Evolutionary conservation across 2,888 invertebrate genomes (phyloP), one percentile per base, ranked within the genome.

Genomic region (Drosophila nigricruria): DNA sequence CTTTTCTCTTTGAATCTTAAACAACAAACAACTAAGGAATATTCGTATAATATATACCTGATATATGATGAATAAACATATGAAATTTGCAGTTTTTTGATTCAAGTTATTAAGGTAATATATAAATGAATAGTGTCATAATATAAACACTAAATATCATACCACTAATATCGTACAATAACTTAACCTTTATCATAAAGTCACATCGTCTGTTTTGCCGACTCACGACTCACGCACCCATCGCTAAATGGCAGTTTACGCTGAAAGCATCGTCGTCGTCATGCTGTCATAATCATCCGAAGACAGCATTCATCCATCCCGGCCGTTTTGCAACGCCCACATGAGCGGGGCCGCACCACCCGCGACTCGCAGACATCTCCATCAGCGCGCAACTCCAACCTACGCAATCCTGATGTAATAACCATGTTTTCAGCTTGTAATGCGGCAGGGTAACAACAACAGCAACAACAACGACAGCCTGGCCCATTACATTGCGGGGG

Each of bases 371-470:
- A 65, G 54, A 64, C 64, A 61, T 59, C 68, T 68, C 68, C 68
- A 69, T 69, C 68, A 61, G 61, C 9, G 72, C 58, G 63, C 71
- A 79, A 74, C 82, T 82, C 73, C 61, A 49, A 56, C 73, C 73
- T 34, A 70, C 18, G 60, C 49, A 32, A 73, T 77, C 82, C 87
- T 92, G 91, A 92, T 91, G 92, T 92, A 92, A 92, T 92, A 92
- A 92, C 91, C 92, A 89, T 92, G 92, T 92, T 91, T 83, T 82
- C 81, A 83, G 82, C 91, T 90, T 92, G 92, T 92, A 91, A 92
- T 92, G 90, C 91, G 92, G 90, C 89, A 78, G 80, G 77, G 81
- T 73, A 65, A 79, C 73, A 73, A 50, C 62, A 73, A 61, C 52
- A 67, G 59, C 40, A 63, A 47, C 63, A 64, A 18, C 45, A 63